Evolutionary conservation across 1,140 invertebrate species (phyloP), one percentile per base, ranked within the genome.

Genomic region (Ceratitis capitata): DNA sequence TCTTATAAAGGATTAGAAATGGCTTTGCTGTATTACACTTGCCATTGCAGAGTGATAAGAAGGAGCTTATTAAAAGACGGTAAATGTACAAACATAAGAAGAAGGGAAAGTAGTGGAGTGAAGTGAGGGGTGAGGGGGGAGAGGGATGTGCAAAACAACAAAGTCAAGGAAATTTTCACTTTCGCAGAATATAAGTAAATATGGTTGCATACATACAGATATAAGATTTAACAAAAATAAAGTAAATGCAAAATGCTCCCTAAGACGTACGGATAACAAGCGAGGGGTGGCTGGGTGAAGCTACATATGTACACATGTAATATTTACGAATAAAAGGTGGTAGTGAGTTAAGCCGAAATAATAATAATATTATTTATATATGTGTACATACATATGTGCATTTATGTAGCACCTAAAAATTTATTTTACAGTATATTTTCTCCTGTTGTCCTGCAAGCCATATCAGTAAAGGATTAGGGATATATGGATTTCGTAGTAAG

Each of bases 1-100:
- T 45, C 69, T 78, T 78, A 78, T 9, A 16, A 69, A 78, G 69
- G 69, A 78, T 78, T 78, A 78, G 69, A 78, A 35, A 23, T 78
- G 39, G 69, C 69, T 78, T 78, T 78, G 42, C 39, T 23, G 39
- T 39, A 78, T 78, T 78, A 78, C 42, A 78, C 42, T 78, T 47
- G 69, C 16, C 39, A 78, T 74, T 45, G 19, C 35, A 45, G 5
- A 78, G n/a, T 19, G n/a, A n/a, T 78, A 45, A 78, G 69, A 1
- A 45, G 39, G 6, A 45, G 69, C 69, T 78, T 78, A 78, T 78
- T 78, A 78, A 45, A 39, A 26, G n/a, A 0, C n/a, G n/a, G 58
- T 1, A 56, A 56, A 56, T 56, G n/a, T 39, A 45, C 39, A 45
- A 23, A 26, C 39, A 45, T 45, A 26, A 10, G 69, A 1, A 26